Evolutionary conservation across 2,888 invertebrate genomes (phyloP), one percentile per base, ranked within the genome.

Genomic region (Clanis bilineata): DNA sequence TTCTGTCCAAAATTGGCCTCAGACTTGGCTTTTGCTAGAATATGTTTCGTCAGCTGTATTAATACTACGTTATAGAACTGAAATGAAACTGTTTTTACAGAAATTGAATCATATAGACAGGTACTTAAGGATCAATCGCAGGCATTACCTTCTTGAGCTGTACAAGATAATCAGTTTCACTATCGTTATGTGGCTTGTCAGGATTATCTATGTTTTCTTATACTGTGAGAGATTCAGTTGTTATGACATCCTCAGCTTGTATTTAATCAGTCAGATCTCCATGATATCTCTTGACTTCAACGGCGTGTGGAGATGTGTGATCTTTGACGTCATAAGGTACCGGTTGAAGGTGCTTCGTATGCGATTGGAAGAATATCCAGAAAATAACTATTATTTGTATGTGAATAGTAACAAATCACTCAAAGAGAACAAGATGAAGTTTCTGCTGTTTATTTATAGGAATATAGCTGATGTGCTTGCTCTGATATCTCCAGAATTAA

Each of bases 241-340:
- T 44, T 85, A 73, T 21, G 62, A 71, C 0, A 55, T 69, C 22
- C 58, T 84, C 0, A 0, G 18, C 9, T 59, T 78, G 1, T 90
- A 77, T 60, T 10, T 77, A 0, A 62, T 89, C 0, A 81, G 80
- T 56, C 72, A 82, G 25, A 72, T 82, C n/a, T 80, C 84, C 0
- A 71, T 85, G 1, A 63, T 87, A 3, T 81, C 86, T 12, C 73
- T 91, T 10, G 90, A 91, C 70, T 64, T 86, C 2, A 86, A 82
- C 66, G 72, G 90, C 62, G 83, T 87, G 0, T 90, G 89, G 90
- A 74, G 91, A 41, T 87, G 82, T 59, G 67, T 82, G 12, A 38
- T 90, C 12, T 83, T 87, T 45, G 84, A 89, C 64, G 70, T 79
- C 7, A 69, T 90, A 15, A 74, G 88, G 25, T 81, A 80, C 64